Conservation (phyloP, 2,113 vertebrate genomes). For the Caretta caretta region DNA sequence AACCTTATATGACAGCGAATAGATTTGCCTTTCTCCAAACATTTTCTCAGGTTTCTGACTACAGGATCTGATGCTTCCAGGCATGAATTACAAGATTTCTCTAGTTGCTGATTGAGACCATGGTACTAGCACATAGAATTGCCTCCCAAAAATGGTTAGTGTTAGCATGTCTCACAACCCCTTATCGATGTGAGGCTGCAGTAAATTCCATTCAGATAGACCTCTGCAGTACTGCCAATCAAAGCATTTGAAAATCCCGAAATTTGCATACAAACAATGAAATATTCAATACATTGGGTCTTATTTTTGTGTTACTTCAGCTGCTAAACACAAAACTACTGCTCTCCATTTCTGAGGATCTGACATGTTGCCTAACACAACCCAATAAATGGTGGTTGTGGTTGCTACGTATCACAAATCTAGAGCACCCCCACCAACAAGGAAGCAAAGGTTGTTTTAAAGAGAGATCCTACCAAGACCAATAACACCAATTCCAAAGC, state of each 20-base stretch:
- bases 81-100: background rate
- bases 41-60: background rate
- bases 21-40: background rate
- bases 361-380: background rate
- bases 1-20: accelerated
- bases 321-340: background rate
- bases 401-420: background rate
- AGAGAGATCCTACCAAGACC: background rate
- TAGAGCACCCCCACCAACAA: background rate
- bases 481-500: background rate
- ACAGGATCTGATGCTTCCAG: background rate
- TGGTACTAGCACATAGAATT: background rate
- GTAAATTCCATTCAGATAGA: background rate
- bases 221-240: background rate
- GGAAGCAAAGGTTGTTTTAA: background rate
- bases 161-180: background rate
- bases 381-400: background rate
- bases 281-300: background rate
- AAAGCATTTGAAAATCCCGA: background rate
- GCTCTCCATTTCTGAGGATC: background rate
- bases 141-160: background rate
- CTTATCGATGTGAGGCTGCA: background rate
- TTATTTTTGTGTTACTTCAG: background rate
- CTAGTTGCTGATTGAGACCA: background rate
- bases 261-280: background rate